These are phyloP conservation scores for Pocillopora grandis DNA, from an alignment of 92 coral and sea anemone species.

Conservation along the genomic window DNA sequence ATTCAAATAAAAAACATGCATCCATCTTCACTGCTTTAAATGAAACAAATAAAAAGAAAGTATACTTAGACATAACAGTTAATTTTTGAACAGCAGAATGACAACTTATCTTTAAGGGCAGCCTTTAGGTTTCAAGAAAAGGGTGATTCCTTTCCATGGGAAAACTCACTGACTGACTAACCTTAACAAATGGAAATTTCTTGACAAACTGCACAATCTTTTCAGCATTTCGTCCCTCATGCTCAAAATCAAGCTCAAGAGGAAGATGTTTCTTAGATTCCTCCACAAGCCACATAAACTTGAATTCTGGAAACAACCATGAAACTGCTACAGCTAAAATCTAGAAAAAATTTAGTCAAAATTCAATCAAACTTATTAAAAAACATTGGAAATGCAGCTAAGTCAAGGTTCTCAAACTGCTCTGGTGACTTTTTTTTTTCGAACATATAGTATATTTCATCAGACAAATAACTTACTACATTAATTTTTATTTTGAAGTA, in stretches of 20 bases:
- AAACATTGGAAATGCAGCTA: too few species aligned
- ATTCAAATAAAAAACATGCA: not conserved
- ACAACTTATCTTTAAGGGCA: too few species aligned
- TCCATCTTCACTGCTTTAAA: not conserved
- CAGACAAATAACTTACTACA: too few species aligned
- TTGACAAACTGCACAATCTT: constrained; percentile 70
- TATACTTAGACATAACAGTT: too few species aligned
- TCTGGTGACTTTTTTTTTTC: too few species aligned
- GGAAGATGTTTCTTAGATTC: constrained; percentile 97
- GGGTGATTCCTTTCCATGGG: not conserved
- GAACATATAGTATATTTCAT: too few species aligned
- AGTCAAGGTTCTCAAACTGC: too few species aligned
- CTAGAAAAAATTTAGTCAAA: constrained; percentile 25
- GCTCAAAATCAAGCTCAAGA: constrained; percentile 88
- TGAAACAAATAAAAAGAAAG: too few species aligned
- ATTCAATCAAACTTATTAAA: too few species aligned
- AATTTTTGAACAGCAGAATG: too few species aligned
- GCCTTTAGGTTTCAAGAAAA: not conserved
- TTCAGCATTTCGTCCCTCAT: constrained; percentile 93
- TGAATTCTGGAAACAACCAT: constrained; percentile 90
- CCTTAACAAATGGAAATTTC: constrained; percentile 85
- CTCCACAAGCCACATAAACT: constrained; percentile 93
- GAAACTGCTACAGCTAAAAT: constrained; percentile 81
- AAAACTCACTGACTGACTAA: constrained; percentile 13
- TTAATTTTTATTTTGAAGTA: too few species aligned